These are phyloP conservation scores for Cantharis rufa DNA, from an alignment of 2,888 invertebrate species.

Conservation along the genomic window DNA sequence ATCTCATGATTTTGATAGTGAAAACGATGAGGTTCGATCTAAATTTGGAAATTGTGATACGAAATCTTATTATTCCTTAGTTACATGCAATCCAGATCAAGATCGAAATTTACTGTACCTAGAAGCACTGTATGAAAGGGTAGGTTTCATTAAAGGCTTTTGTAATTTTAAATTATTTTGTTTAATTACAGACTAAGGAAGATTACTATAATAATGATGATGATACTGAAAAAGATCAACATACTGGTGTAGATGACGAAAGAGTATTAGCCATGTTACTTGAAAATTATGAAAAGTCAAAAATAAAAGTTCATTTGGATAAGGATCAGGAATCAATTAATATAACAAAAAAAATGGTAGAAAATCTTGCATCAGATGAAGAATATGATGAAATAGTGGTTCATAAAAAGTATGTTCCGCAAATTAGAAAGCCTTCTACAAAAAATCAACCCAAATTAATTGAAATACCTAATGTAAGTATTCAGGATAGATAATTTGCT, in stretches of 20 bases:
- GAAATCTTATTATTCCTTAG: conserved; percentile 49
- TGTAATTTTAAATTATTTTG: background rate
- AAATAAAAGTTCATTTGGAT: conserved; percentile 61
- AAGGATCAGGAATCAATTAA: conserved; percentile 42
- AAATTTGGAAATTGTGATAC: conserved; percentile 51
- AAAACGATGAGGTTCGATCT: conserved; percentile 32
- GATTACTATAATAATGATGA: background rate
- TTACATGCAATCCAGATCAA: conserved; percentile 63
- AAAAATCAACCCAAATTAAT: conserved; percentile 93
- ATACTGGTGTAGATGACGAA: background rate
- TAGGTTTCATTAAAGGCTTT: background rate
- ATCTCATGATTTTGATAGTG: conserved; percentile 45
- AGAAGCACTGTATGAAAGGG: background rate
- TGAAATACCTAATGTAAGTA: conserved; percentile 67
- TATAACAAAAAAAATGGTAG: conserved; percentile 1
- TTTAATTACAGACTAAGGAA: background rate
- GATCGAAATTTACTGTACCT: background rate
- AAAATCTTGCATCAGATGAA: conserved; percentile 46
- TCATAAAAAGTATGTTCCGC: conserved; percentile 71
- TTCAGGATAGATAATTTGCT: background rate
- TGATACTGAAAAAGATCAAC: background rate
- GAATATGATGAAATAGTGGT: conserved; percentile 66
- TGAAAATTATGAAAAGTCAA: conserved; percentile 58
- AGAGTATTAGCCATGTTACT: background rate
- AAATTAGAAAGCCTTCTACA: conserved; percentile 85